Percentiles rank a stretch among this genome's conserved stretches.
phyloP scores from a whole-genome alignment of 2,113 vertebrate genomes.

The Pygoscelis antarcticus region DNA sequence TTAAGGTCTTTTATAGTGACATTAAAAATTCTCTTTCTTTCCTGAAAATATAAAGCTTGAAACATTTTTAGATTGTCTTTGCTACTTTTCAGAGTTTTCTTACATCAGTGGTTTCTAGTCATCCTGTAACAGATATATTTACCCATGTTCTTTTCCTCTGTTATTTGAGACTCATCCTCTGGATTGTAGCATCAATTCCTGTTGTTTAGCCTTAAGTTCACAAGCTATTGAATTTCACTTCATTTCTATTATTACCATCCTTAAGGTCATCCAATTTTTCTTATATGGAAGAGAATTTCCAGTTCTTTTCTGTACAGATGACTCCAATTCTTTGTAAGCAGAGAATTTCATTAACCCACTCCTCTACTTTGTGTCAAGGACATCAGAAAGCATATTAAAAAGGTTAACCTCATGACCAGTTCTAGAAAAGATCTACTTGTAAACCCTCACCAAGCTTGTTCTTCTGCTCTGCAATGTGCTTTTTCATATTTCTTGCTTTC shows the following conservation, averaged over 20 bases:
- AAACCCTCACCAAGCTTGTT: not conserved
- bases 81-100: not conserved
- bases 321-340: constrained; percentile 28
- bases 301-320: not conserved
- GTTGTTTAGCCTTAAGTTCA: constrained; percentile 18
- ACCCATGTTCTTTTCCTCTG: not conserved
- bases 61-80: not conserved
- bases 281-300: not conserved
- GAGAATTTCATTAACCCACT: constrained; percentile 42
- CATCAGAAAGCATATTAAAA: constrained; percentile 7
- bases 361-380: constrained; percentile 10
- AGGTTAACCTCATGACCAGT: constrained; percentile 4
- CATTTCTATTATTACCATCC: not conserved
- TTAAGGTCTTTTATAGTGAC: not conserved
- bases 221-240: constrained; percentile 31
- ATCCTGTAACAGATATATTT: not conserved
- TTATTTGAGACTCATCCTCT: not conserved
- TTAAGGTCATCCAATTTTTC: constrained; percentile 31
- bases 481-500: not conserved
- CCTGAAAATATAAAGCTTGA: not conserved
- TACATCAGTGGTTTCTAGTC: not conserved
- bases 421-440: not conserved
- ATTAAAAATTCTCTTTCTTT: not conserved
- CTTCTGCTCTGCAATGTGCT: not conserved
- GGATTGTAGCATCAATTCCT: not conserved